A percentile compares a stretch with the other conserved stretches of the same genome.
phyloP scores from a whole-genome alignment of 2,797 vertebrate genomes.

The Rhinatrema bivittatum region DNA sequence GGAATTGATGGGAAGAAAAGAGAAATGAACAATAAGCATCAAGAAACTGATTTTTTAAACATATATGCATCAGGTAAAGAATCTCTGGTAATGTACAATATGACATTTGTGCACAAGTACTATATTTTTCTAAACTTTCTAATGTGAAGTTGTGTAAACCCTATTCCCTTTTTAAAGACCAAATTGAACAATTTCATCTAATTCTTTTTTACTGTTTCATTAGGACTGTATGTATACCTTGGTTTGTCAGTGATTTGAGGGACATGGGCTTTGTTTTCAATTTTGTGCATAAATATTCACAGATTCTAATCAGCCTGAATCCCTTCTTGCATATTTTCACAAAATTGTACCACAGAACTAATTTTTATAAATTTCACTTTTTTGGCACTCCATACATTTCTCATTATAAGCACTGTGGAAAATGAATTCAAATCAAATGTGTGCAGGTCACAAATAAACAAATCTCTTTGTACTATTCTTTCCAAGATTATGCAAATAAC shows the following conservation, averaged over 20 bases:
- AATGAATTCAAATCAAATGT: too few species aligned
- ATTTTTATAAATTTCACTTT: too few species aligned
- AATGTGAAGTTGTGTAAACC: neutral
- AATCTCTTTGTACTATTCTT: too few species aligned
- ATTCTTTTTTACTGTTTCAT: accelerated
- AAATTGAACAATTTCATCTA: neutral
- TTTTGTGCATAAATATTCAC: neutral
- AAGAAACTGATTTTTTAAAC: constrained; percentile 19
- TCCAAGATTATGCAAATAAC: too few species aligned
- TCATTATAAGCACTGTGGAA: too few species aligned
- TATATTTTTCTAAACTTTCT: neutral
- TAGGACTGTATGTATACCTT: neutral
- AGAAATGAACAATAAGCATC: neutral
- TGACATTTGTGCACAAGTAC: accelerated
- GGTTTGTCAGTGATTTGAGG: neutral
- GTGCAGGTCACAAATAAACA: too few species aligned
- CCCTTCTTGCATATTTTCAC: too few species aligned
- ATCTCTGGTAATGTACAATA: neutral
- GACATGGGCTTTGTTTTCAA: neutral
- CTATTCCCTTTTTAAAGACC: neutral
- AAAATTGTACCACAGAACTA: too few species aligned
- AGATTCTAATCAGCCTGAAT: neutral
- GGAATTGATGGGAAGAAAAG: neutral
- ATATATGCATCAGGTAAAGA: constrained; percentile 4
- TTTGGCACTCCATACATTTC: too few species aligned